phyloP scores from a whole-genome alignment of 2,113 vertebrate species.

The Phaethornis superciliosus region DNA sequence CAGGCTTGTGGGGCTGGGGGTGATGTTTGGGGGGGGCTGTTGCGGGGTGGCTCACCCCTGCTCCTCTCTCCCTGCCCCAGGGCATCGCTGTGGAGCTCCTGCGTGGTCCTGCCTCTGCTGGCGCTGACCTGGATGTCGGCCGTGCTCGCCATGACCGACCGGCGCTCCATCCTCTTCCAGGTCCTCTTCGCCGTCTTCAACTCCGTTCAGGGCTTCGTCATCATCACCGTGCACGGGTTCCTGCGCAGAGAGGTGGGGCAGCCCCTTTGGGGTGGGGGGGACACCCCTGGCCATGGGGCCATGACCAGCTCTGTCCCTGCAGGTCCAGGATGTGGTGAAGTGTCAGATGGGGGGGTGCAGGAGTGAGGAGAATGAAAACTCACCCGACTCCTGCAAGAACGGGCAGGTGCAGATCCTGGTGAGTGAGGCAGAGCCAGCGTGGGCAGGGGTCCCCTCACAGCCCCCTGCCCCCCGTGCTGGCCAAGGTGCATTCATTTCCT shows the following conservation, averaged over 20 bases:
- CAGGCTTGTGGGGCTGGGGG: background rate
- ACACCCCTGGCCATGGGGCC: background rate
- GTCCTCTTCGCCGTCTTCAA: conserved; percentile 95
- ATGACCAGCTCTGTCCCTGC: conserved; percentile 37
- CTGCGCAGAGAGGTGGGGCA: conserved; percentile 92
- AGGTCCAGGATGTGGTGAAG: conserved; percentile 97
- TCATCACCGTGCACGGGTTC: conserved; percentile 96
- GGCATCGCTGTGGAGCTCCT: conserved; percentile 91
- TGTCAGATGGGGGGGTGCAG: conserved; percentile 95
- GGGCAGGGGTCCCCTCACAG: background rate
- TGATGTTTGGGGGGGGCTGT: background rate
- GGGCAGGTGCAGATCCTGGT: conserved; percentile 99
- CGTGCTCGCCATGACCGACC: conserved; percentile 97
- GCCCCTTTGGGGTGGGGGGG: background rate
- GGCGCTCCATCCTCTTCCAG: conserved; percentile 94
- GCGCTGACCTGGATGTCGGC: conserved; percentile 99
- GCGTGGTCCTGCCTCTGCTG: conserved; percentile 92
- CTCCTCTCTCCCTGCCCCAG: conserved; percentile 69
- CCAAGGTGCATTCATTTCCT: conserved; percentile 59
- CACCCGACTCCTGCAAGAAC: conserved; percentile 97
- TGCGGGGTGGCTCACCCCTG: background rate
- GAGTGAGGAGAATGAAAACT: conserved; percentile 95
- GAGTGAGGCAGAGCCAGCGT: conserved; percentile 64
- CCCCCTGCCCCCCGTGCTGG: background rate
- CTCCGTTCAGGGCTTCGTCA: conserved; percentile 96